phyloP scores from a whole-genome alignment of 2,797 vertebrate genomes.

The Sternarchorhynchus goeldii region DNA sequence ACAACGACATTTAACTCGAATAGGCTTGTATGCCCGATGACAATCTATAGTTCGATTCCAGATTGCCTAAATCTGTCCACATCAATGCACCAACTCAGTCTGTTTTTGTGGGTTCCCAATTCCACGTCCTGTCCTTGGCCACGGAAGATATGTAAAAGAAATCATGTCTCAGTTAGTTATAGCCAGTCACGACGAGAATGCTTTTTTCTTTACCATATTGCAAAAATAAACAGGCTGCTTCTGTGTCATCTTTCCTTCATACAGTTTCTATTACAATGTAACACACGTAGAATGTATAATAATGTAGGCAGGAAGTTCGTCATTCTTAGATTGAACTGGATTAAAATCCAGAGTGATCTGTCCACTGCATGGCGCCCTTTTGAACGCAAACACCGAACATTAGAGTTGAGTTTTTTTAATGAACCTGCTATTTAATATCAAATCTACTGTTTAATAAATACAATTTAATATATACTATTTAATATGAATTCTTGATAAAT shows the following conservation, averaged over 20 bases:
- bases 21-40: conserved; percentile 4
- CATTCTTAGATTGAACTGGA: conserved; percentile 49
- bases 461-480: neutral
- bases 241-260: conserved; percentile 9
- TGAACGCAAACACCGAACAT: neutral
- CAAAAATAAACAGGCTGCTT: neutral
- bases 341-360: conserved; percentile 44
- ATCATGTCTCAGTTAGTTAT: conserved; percentile 6
- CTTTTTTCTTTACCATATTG: neutral
- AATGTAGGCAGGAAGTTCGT: conserved; percentile 64
- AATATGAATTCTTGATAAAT: neutral
- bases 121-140: conserved; percentile 34
- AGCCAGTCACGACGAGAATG: conserved; percentile 29
- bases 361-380: conserved; percentile 37
- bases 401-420: neutral
- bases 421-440: neutral
- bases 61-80: neutral
- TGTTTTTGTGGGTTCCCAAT: conserved; percentile 28
- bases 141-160: conserved; percentile 22
- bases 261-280: conserved; percentile 15
- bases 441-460: neutral
- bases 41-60: neutral
- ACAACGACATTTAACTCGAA: conserved; percentile 6
- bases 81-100: conserved; percentile 24
- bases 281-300: conserved; percentile 30